These are phyloP conservation scores for Melanargia galathea DNA, from an alignment of 2,888 invertebrate genomes.

Conservation along the genomic window DNA sequence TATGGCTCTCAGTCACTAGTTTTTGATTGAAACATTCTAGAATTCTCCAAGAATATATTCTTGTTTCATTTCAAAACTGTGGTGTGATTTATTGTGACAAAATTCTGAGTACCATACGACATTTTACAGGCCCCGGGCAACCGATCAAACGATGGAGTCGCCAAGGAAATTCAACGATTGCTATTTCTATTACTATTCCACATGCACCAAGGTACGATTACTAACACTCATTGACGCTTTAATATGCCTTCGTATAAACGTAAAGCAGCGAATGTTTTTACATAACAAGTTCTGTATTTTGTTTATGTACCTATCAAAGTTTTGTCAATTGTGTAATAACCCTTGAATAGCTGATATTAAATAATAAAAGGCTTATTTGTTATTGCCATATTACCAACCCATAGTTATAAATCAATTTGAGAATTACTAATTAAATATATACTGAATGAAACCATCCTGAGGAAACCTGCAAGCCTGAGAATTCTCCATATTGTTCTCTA, in stretches of 20 bases:
- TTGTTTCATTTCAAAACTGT: conserved; percentile 51
- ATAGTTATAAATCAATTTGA: not conserved
- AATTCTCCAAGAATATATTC: conserved; percentile 22
- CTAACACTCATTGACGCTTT: not conserved
- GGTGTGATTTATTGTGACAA: conserved; percentile 45
- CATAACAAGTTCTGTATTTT: conserved; percentile 29
- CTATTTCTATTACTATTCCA: conserved; percentile 94
- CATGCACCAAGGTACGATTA: conserved; percentile 88
- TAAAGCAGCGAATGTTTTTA: conserved; percentile 22
- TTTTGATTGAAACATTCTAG: conserved; percentile 24
- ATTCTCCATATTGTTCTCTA: no score
- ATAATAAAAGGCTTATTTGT: not conserved
- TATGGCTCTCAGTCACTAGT: conserved; percentile 38
- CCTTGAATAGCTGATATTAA: not conserved
- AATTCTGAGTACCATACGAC: conserved; percentile 38
- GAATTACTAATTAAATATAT: no score
- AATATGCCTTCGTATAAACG: not conserved
- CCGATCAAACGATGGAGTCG: conserved; percentile 83
- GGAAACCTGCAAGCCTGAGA: no score
- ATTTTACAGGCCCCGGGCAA: conserved; percentile 69
- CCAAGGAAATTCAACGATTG: conserved; percentile 91
- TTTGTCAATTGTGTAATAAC: conserved; percentile 35
- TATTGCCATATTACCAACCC: not conserved
- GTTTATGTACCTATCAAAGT: conserved; percentile 30
- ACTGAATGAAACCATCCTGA: no score